Percentiles rank a stretch among this genome's conserved stretches.
phyloP scores from a whole-genome alignment of 2,797 vertebrate species.

The Thunnus albacares region DNA sequence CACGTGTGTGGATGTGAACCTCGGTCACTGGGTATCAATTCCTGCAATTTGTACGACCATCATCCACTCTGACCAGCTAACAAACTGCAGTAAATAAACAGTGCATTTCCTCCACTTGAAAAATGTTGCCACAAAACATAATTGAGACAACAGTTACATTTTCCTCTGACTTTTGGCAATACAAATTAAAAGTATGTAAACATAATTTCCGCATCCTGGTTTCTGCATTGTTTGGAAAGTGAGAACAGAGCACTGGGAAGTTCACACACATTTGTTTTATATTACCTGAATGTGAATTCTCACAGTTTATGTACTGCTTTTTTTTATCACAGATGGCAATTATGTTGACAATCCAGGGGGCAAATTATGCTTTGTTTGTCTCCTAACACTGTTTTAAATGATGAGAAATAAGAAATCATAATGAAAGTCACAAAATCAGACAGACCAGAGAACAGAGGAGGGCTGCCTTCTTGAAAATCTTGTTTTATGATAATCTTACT shows the following conservation, averaged over 20 bases:
- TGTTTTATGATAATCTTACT: conserved; percentile 46
- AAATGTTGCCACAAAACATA: not conserved
- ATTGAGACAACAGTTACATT: not conserved
- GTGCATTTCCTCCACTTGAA: not conserved
- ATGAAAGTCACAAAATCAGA: conserved; percentile 34
- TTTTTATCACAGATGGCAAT: conserved; percentile 4
- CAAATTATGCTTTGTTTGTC: conserved; percentile 21
- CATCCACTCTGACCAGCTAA: not conserved
- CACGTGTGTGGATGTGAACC: too few species aligned
- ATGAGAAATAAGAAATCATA: conserved; percentile 16
- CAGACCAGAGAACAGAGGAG: conserved; percentile 7
- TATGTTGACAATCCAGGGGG: conserved; percentile 22
- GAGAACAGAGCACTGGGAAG: not conserved
- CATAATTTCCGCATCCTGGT: not conserved
- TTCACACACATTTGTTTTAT: not conserved
- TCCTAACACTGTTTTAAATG: conserved; percentile 27
- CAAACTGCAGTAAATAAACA: not conserved
- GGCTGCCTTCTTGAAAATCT: conserved; percentile 27
- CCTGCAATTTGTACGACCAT: too few species aligned
- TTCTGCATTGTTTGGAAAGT: not conserved
- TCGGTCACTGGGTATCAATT: too few species aligned
- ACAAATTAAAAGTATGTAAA: not conserved
- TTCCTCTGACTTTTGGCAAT: not conserved
- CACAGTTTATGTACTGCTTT: conserved; percentile 1
- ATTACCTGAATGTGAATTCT: not conserved